A percentile compares a stretch with the other conserved stretches of the same genome.
phyloP scores from a whole-genome alignment of 2,113 vertebrate species.

The Pachycephala philippinensis region DNA sequence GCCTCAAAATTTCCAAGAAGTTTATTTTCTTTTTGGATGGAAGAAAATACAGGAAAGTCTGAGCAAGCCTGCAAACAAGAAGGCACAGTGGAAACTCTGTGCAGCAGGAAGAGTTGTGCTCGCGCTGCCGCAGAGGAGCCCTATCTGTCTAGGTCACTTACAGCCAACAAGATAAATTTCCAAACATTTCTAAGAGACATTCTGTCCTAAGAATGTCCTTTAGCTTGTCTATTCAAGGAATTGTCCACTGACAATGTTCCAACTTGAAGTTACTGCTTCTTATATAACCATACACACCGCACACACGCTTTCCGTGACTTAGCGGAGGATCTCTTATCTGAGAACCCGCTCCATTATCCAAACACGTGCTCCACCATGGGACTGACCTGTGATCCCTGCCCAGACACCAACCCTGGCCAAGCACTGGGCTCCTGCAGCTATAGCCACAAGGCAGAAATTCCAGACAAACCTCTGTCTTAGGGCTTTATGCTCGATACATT shows the following conservation, averaged over 20 bases:
- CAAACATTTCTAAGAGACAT: neutral
- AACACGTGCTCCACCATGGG: conserved; percentile 64
- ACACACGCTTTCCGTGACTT: neutral
- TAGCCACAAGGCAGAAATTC: conserved; percentile 27
- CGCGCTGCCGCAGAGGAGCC: neutral
- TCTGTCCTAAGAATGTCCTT: neutral
- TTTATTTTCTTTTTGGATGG: neutral
- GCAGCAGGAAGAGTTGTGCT: neutral
- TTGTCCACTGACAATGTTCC: neutral
- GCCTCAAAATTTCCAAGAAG: neutral
- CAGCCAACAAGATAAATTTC: neutral
- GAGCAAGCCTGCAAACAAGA: neutral
- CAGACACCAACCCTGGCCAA: neutral
- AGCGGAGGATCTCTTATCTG: neutral
- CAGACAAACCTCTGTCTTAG: neutral
- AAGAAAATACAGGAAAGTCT: neutral
- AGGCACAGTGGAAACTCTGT: neutral
- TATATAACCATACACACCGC: neutral
- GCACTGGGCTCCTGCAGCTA: neutral
- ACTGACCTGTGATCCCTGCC: conserved; percentile 63
- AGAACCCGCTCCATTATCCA: neutral
- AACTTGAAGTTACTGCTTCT: neutral
- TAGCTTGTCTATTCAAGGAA: neutral
- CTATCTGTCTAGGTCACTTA: neutral
- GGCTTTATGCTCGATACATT: neutral